Base-by-base conservation (phyloP, 2,888 invertebrate species). In the Tyria jacobaeae region DNA sequence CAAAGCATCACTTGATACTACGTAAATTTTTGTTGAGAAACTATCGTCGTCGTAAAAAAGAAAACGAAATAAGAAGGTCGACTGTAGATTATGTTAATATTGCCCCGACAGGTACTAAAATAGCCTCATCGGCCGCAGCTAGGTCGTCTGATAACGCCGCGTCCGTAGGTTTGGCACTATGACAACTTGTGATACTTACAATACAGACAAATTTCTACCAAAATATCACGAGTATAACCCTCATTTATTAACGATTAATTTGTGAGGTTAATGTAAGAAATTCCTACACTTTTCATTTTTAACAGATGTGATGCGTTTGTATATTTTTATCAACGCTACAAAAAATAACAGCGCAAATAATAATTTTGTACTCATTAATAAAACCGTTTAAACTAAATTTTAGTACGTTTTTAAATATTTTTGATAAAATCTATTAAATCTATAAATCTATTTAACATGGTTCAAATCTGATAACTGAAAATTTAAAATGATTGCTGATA, bases 151-250 rank as follows among this genome's bases (percentile, higher is more conserved):
- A 70, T 64, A 62, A 44, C 27, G n/a, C n/a, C n/a, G n/a, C n/a
- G 44, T 50, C 12, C 44, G 44, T 15, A 9, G 7, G 17, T 49
- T 76, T 74, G 74, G 74, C 74, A 76, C 14, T 0, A 14, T 66
- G 74, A 56, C 74, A 75, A 21, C 7, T n/a, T 62, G 31, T 70
- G 57, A 61, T 66, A 50, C 60, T 41, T n/a, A n/a, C n/a, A n/a
- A n/a, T n/a, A n/a, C n/a, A 24, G 37, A 54, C 27, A 21, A 21
- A 41, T 53, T 47, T 54, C 27, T 14, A 53, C 47, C 37, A 34
- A 37, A 54, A 54, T 21, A 54, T n/a, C 24, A 53, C 53, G 7
- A 53, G 47, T 47, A 21, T 53, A 59, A 15, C 17, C 17, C 52
- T 57, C 37, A 27, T 41, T 52, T 35, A 52, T 35, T 6, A 44